Conservation (phyloP, 1,140 invertebrate species). For the Protaetia brevitarsis region DNA sequence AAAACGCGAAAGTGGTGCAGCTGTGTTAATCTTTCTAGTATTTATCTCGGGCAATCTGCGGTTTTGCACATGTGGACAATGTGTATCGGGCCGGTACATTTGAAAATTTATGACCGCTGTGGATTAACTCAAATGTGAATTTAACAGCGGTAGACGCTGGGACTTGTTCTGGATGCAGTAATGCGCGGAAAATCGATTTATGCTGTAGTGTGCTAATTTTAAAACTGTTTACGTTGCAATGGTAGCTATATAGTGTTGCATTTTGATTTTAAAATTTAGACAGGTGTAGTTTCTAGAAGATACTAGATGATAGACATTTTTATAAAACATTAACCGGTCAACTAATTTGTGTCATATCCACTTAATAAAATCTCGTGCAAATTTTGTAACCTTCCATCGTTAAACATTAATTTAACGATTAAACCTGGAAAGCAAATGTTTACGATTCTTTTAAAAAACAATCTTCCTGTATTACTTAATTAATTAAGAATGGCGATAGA, state of each 20-base stretch:
- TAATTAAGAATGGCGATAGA: neutral
- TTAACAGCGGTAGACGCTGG: neutral
- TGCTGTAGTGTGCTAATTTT: neutral
- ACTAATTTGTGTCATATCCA: too few relatives aligned
- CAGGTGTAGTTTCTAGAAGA: too few relatives aligned
- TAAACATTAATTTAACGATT: neutral
- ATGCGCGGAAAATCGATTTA: neutral
- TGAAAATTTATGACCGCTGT: neutral
- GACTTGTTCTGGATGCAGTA: neutral
- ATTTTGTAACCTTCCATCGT: too few relatives aligned
- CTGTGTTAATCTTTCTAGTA: neutral
- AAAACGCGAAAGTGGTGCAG: neutral
- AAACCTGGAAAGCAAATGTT: neutral
- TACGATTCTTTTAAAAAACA: neutral
- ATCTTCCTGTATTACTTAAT: neutral
- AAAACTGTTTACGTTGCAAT: too few relatives aligned
- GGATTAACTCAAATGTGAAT: neutral
- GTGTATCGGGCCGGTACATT: neutral
- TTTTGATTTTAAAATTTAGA: too few relatives aligned
- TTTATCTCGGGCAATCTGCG: neutral
- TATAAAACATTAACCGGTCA: too few relatives aligned
- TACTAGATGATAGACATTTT: too few relatives aligned
- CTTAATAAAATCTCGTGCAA: too few relatives aligned
- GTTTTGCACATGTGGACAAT: neutral
- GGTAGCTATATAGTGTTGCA: too few relatives aligned